These are phyloP conservation scores for Drosophila ficusphila DNA, from an alignment of 1,140 invertebrate genomes.

Conservation along the genomic window DNA sequence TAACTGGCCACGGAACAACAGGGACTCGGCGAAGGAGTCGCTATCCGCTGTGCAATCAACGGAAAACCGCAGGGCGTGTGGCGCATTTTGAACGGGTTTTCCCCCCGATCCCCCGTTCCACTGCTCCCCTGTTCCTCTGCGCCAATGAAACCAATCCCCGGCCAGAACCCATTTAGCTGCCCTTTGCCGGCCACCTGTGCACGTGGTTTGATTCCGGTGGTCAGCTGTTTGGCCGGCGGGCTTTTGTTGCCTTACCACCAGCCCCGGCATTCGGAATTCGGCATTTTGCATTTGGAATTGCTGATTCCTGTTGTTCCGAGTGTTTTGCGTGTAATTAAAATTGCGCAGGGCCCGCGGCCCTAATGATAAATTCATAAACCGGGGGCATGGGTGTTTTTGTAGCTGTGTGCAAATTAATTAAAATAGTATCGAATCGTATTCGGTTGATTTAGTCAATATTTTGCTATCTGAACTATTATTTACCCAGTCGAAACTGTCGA, in stretches of 20 bases:
- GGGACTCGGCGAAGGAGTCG: constrained; percentile 1
- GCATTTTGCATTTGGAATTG: constrained; percentile 45
- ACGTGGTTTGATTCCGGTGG: constrained; percentile 38
- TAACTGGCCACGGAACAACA: constrained; percentile 7
- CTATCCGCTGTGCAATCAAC: constrained; percentile 55
- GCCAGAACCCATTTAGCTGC: neutral
- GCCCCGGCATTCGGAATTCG: neutral
- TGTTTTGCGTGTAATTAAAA: constrained; percentile 69
- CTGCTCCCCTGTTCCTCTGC: too few species aligned
- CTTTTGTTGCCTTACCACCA: constrained; percentile 50
- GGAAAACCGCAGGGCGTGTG: constrained; percentile 54
- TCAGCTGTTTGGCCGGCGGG: constrained; percentile 66
- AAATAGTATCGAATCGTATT: constrained; percentile 38
- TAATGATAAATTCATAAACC: constrained; percentile 55
- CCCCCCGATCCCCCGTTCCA: too few species aligned
- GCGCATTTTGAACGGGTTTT: constrained; percentile 17
- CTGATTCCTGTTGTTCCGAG: constrained; percentile 30
- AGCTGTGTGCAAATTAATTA: constrained; percentile 58
- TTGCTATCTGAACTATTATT: constrained; percentile 51
- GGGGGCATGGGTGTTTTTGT: neutral
- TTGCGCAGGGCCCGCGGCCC: constrained; percentile 37
- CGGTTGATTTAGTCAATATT: constrained; percentile 46
- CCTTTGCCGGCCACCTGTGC: constrained; percentile 18
- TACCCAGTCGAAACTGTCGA: constrained; percentile 30
- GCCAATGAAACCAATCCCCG: neutral